phyloP scores from a whole-genome alignment of 2,797 vertebrate species.

The Oreonectes daqikongensis region DNA sequence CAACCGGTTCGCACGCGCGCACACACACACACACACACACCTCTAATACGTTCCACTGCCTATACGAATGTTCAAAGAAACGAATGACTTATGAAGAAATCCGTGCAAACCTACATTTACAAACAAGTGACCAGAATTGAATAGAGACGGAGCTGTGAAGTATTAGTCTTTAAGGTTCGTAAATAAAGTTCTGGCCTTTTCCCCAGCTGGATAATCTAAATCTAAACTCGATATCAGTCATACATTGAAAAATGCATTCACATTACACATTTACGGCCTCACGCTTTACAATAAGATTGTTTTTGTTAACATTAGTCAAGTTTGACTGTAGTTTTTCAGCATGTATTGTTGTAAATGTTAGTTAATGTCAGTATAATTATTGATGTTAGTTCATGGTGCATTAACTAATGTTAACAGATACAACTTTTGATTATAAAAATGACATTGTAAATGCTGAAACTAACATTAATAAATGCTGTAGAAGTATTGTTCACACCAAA shows the following conservation, averaged over 20 bases:
- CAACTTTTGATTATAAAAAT: too few species aligned
- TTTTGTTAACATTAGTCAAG: too few species aligned
- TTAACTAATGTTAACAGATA: too few species aligned
- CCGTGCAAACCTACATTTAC: neutral
- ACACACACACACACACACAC: conserved; percentile 18
- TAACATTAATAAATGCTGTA: too few species aligned
- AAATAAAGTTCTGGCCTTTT: conserved; percentile 61
- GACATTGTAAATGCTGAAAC: too few species aligned
- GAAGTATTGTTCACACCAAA: too few species aligned
- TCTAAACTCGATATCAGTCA: conserved; percentile 33
- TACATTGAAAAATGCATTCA: conserved; percentile 28
- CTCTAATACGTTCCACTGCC: conserved; percentile 24
- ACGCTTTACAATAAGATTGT: neutral
- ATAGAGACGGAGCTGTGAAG: neutral
- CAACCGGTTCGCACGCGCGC: too few species aligned
- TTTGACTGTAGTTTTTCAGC: too few species aligned
- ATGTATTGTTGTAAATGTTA: too few species aligned
- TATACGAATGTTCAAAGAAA: conserved; percentile 13
- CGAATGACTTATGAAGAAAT: neutral
- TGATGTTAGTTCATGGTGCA: too few species aligned
- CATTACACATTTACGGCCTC: neutral
- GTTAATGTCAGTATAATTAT: too few species aligned
- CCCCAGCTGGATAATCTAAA: conserved; percentile 59
- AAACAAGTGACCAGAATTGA: neutral
- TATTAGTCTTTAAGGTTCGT: neutral